Evolutionary conservation across 2,113 vertebrate species (phyloP).

Genomic region (Saimiri boliviensis): DNA sequence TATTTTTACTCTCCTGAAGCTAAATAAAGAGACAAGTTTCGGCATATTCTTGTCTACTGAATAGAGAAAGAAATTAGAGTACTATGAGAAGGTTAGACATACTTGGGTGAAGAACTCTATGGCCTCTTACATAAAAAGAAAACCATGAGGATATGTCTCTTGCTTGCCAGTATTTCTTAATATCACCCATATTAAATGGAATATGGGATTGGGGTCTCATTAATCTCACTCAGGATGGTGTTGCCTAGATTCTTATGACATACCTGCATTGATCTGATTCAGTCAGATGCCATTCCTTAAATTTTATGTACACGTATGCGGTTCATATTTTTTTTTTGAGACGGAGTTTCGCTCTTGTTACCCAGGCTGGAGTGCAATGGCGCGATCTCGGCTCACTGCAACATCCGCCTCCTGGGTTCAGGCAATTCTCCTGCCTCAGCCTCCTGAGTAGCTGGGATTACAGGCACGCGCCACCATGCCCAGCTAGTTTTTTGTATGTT

Average conservation of each 20-base stretch:
- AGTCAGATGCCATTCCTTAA: neutral
- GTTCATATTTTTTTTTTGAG: neutral
- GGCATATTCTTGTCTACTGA: neutral
- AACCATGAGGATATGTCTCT: neutral
- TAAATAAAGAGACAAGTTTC: neutral
- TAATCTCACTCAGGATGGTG: neutral
- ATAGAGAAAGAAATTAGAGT: neutral
- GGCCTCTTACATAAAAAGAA: conserved; percentile 27
- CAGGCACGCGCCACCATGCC: too few relatives aligned
- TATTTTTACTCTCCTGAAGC: neutral
- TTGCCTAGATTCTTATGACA: neutral
- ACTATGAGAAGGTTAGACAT: neutral
- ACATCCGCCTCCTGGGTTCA: too few relatives aligned
- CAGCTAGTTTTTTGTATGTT: too few relatives aligned
- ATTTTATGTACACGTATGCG: neutral
- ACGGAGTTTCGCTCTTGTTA: too few relatives aligned
- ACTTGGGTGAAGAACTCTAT: neutral
- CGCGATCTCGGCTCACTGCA: too few relatives aligned
- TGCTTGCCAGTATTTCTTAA: neutral
- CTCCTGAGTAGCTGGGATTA: too few relatives aligned
- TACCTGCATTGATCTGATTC: neutral
- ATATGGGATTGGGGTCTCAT: neutral
- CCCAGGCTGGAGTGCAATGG: too few relatives aligned
- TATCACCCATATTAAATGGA: neutral
- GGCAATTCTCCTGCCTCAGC: too few relatives aligned